Evolutionary conservation across 2,888 invertebrate genomes (phyloP), one percentile per base, ranked within the genome.

Genomic region (Incurvaria masculella): DNA sequence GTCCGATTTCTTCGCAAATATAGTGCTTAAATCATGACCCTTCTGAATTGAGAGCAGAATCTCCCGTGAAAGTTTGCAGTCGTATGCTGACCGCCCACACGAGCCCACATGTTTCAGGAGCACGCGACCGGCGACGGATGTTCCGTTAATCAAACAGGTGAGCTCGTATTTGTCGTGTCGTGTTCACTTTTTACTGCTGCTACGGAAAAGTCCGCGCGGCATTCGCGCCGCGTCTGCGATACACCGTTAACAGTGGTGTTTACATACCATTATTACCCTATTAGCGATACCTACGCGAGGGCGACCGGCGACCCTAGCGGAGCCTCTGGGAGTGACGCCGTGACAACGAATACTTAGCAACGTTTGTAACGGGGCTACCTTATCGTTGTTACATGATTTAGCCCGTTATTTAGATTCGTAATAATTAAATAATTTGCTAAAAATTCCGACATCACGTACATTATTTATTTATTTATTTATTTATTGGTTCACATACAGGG

Each of bases 171-270:
- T 75, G 75, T 72, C 67, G 67, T 72, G 74, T 72, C 69, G 67
- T 72, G 74, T 72, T 70, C 64, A 72, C 69, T 75, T 76, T 76
- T 75, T 74, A 74, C 74, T 66, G 72, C 23, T 23, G 23, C 23
- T 4, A 23, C 23, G 5, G 23, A 23, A 23, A 10, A 6, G 5
- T 23, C 10, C 10, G 5, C 23, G 23, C 23, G 23, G 4, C 23
- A 4, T 4, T 10, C 23, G 23, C 23, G 23, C 10, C 23, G 10
- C 23, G 23, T 4, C 23, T 10, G 71, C 65, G 56, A 54, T 57
- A 61, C 69, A 67, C 73, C 75, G 75, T 74, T 74, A 72, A 53
- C 57, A 59, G 53, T 53, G 59, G 57, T 71, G 69, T 74, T 67
- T 69, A 66, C 69, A 61, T 64, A 66, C 64, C 63, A 70, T 71